Evolutionary conservation across 2,113 vertebrate genomes (phyloP), one percentile per base, ranked within the genome.

Genomic region (Pampusana beccarii): DNA sequence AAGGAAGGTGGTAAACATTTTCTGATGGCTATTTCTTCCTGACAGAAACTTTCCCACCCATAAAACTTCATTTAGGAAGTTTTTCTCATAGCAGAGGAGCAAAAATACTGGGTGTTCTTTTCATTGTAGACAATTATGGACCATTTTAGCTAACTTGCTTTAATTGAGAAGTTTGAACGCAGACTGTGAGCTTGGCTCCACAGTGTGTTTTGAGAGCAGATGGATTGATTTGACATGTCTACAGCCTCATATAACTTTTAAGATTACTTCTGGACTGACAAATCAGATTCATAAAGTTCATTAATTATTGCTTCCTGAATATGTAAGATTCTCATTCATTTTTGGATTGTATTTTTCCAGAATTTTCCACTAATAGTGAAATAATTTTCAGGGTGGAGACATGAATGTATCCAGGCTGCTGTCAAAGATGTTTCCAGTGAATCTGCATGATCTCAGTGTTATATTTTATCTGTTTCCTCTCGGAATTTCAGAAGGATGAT

Each of bases 401-500:
- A 4, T 54, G 11, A 73, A 26, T 51, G 5, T 93, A 21, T 81
- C 21, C 44, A 90, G 50, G 16, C 24, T 75, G 14, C 70, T 67
- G 36, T 78, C 42, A 54, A 53, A 75, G 21, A 33, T 57, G 11
- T 72, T 70, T 82, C 36, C 56, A 90, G 17, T 57, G 75, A 67
- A 46, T 79, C 11, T 51, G 5, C 18, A 14, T 81, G 21, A 48
- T 84, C 14, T 29, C 42, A 75, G 29, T 71, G 50, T 67, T 88
- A 19, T 1, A 67, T 83, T 92, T 80, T 77, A 34, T 36, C 25
- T 86, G 20, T 88, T 96, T 94, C 80, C 31, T 87, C 33, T 91
- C 14, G 61, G 36, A 78, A 51, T 91, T 97, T 95, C 96, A 99
- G 98, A 98, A 98, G 66, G 97, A 98, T 42, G 98, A 98, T 82